Evolutionary conservation across 2,113 vertebrate species (phyloP).

Genomic region (Pogona vitticeps): DNA sequence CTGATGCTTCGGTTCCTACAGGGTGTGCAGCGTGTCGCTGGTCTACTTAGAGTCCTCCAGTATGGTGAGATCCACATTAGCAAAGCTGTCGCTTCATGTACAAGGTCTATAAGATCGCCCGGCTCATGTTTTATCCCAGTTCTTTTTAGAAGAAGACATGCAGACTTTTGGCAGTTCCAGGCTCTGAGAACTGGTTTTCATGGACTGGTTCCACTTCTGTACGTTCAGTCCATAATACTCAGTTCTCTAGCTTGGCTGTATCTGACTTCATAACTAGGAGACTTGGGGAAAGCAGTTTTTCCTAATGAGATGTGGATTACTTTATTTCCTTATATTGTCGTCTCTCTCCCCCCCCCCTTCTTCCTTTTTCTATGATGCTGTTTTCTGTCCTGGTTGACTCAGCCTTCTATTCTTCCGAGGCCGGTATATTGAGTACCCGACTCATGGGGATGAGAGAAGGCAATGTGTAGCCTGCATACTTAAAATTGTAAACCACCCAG

Average conservation of each 20-base stretch:
- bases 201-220: slow-evolving; percentile 73
- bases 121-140: not conserved
- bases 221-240: slow-evolving; percentile 73
- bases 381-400: too few species aligned
- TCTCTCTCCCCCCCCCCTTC: too few species aligned
- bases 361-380: slow-evolving; percentile 11
- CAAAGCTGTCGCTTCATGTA: not conserved
- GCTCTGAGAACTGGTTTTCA: slow-evolving; percentile 83
- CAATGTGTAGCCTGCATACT: too few species aligned
- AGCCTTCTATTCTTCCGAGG: too few species aligned
- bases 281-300: not conserved
- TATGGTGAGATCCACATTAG: not conserved
- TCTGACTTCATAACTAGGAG: slow-evolving; percentile 55
- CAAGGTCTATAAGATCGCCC: too few species aligned
- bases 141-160: slow-evolving; percentile 61
- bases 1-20: not conserved
- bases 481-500: too few species aligned
- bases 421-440: too few species aligned
- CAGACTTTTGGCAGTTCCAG: slow-evolving; percentile 71
- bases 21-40: not conserved
- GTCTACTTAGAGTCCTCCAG: not conserved
- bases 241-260: slow-evolving; percentile 79
- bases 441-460: too few species aligned
- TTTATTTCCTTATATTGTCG: too few species aligned
- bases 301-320: not conserved